These are phyloP conservation scores for Echinometra lucunter DNA, from an alignment of 53 echinoderm and acorn worm genomes.

Conservation along the genomic window DNA sequence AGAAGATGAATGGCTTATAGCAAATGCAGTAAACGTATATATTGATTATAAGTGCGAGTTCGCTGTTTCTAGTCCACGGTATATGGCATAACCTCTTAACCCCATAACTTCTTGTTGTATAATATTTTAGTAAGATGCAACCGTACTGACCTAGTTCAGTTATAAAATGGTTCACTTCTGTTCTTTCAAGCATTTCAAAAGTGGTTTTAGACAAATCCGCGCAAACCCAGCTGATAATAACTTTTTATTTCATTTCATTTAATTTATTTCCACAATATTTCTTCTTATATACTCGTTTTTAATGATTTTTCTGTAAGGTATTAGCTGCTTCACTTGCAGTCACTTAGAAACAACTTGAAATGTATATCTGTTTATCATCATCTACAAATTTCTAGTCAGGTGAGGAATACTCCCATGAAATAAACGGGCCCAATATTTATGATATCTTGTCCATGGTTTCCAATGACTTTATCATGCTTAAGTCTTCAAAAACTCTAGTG, in stretches of 20 bases:
- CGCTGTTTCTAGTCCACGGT: neutral
- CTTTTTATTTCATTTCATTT: too few species aligned
- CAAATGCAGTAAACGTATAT: conserved; percentile 2
- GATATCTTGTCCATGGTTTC: too few species aligned
- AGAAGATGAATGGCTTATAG: neutral
- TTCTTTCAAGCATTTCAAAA: too few species aligned
- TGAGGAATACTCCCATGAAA: neutral
- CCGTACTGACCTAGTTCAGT: neutral
- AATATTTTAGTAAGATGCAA: neutral
- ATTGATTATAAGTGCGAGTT: neutral
- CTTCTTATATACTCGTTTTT: too few species aligned
- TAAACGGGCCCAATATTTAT: too few species aligned
- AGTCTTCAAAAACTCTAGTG: too few species aligned
- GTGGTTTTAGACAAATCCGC: too few species aligned
- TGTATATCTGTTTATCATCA: neutral
- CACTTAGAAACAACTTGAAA: neutral
- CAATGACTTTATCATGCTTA: too few species aligned
- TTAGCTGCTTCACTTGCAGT: neutral
- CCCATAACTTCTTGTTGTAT: neutral
- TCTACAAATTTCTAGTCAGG: neutral
- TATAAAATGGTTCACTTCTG: neutral
- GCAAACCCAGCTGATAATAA: too few species aligned
- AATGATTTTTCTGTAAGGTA: neutral
- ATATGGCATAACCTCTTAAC: neutral
- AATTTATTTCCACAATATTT: too few species aligned